Percentiles rank a stretch among this genome's conserved stretches.
phyloP scores from a whole-genome alignment of 2,888 invertebrate species.

The Caenorhabditis drosophilae region DNA sequence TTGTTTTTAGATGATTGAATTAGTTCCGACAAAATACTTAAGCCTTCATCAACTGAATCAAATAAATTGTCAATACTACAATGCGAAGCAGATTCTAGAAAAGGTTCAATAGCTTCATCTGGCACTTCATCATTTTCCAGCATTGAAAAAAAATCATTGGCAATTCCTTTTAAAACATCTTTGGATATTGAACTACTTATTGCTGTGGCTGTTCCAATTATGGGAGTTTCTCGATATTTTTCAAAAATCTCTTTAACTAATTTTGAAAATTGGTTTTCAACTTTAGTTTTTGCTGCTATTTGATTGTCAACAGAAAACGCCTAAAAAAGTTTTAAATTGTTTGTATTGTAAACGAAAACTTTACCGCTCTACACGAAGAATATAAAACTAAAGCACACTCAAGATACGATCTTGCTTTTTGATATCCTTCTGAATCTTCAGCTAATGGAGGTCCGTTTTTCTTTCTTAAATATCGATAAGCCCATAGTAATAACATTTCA shows the following conservation, averaged over 20 bases:
- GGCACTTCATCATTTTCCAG: slow-evolving; percentile 26
- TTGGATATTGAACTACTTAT: slow-evolving; percentile 28
- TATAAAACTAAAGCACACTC: slow-evolving; percentile 32
- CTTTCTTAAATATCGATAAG: slow-evolving; percentile 21
- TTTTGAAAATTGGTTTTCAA: slow-evolving; percentile 23
- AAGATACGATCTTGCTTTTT: slow-evolving; percentile 18
- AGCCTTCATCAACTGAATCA: not conserved
- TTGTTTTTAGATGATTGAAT: too few relatives aligned
- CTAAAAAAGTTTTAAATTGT: too few relatives aligned
- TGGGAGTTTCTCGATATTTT: slow-evolving; percentile 21
- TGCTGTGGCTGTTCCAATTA: slow-evolving; percentile 27
- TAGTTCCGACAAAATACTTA: not conserved
- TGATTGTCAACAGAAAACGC: slow-evolving; percentile 4
- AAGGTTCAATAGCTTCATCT: slow-evolving; percentile 24
- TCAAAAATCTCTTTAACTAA: slow-evolving; percentile 25
- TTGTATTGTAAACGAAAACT: too few relatives aligned
- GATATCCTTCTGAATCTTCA: slow-evolving; percentile 9
- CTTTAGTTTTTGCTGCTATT: slow-evolving; percentile 6
- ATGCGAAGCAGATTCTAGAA: slow-evolving; percentile 27
- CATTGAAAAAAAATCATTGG: slow-evolving; percentile 10
- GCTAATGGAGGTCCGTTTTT: slow-evolving; percentile 12
- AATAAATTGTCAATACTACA: slow-evolving; percentile 26
- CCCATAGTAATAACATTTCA: slow-evolving; percentile 26
- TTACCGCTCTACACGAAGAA: slow-evolving; percentile 18
- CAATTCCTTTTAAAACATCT: slow-evolving; percentile 15